Percentiles rank a stretch among this genome's conserved stretches.
These are phyloP conservation scores for Ecdyonurus torrentis DNA, from an alignment of 2,888 invertebrate genomes.

Conservation along the genomic window DNA sequence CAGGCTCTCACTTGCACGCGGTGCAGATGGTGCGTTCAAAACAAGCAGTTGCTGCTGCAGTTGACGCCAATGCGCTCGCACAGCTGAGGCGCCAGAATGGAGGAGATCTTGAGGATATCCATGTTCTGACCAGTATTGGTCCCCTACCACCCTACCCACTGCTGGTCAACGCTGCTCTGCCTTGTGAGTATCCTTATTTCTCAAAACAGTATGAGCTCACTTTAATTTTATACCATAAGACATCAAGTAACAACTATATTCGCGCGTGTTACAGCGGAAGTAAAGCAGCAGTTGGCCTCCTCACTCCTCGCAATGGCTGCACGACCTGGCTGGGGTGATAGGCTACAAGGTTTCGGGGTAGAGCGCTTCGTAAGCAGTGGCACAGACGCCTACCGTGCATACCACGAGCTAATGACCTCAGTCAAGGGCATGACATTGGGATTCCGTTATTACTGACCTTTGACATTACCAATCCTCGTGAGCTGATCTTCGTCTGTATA, in stretches of 20 bases:
- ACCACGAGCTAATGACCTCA: neutral
- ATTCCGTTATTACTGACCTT: neutral
- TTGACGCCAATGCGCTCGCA: slow-evolving; percentile 40
- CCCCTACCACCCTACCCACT: slow-evolving; percentile 49
- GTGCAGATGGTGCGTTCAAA: slow-evolving; percentile 42
- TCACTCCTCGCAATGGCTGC: neutral
- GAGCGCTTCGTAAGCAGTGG: neutral
- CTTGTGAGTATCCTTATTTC: slow-evolving; percentile 27
- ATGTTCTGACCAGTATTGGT: slow-evolving; percentile 42
- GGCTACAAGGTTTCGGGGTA: neutral
- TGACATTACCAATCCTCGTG: too few species aligned
- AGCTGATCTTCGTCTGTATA: too few species aligned
- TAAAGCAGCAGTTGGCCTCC: neutral
- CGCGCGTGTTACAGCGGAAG: neutral
- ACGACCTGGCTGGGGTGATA: neutral
- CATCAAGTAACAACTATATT: too few species aligned
- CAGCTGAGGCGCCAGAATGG: slow-evolving; percentile 37
- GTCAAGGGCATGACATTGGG: neutral
- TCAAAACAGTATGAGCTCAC: neutral
- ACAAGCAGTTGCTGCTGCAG: slow-evolving; percentile 44
- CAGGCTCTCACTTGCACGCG: slow-evolving; percentile 42
- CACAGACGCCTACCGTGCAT: neutral
- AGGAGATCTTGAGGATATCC: slow-evolving; percentile 34
- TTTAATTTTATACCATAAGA: neutral
- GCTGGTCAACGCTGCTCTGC: slow-evolving; percentile 36